Evolutionary conservation across 1,140 invertebrate species (phyloP), one percentile per base, ranked within the genome.

Genomic region (Zaprionus gabonicus): DNA sequence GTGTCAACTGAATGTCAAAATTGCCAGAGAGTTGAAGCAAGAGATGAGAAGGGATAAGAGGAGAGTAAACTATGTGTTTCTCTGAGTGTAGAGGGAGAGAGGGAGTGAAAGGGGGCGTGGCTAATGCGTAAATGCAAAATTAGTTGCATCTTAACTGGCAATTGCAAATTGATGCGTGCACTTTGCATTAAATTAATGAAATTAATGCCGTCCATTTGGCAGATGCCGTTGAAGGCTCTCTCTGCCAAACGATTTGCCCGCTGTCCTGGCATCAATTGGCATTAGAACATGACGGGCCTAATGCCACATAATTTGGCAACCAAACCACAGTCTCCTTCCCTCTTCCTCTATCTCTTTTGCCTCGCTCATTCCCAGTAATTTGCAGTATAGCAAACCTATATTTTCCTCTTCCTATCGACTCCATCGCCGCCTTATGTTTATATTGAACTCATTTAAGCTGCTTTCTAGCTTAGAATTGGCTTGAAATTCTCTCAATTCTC

Each of bases 141-240:
- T 75, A 76, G 73, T 71, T 71, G 28, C 63, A 65, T 58, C 59
- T 65, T 71, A 76, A 51, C 73, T 51, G 59, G 56, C 31, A 41
- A 58, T 51, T 67, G 41, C 57, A 17, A 63, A 71, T 71, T 71
- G 71, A 71, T 71, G 67, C 53, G 28, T 64, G 72, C 67, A 69
- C 66, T 73, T 68, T 74, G 36, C 55, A 71, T 76, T 71, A 76
- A 71, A 76, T 63, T 63, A 75, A 70, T 71, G 66, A 23, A 56
- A 75, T 64, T 70, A 70, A 70, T 63, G 36, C 49, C 15, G 51
- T 38, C 38, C 55, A 65, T 34, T 57, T 34, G 51, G 36, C 36
- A 46, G 23, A 17, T 34, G 38, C 41, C n/a, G n/a, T 17, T 44
- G 20, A 25, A 70, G 25, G 57, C 38, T 13, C 46, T 27, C 20